Base-by-base conservation (phyloP, 2,888 invertebrate genomes). In the Allophyes oxyacanthae region DNA sequence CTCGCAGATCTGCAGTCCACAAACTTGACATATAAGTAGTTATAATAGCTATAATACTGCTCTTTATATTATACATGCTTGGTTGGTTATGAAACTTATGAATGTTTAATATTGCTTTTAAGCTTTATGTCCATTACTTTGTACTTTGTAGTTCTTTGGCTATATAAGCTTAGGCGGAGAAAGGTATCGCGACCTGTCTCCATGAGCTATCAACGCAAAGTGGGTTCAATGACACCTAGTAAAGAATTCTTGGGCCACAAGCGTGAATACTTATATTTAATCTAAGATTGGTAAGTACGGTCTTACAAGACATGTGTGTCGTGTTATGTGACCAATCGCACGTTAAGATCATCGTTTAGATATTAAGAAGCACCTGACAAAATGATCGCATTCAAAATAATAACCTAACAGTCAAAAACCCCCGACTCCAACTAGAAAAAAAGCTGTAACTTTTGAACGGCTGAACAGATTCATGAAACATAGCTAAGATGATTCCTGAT, bases 41-140 rank as follows among this genome's bases (percentile, higher is more conserved):
- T 37, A 15, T 15, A 37, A 15, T 10, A 4, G 8, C 1, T 36
- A 36, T 14, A 36, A 36, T 9, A 36, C 36, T 15, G 14, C 14
- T 8, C 36, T 36, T 36, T 36, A 25, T 25, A 14, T n/a, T n/a
- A n/a, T n/a, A n/a, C 14, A 36, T 3, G 14, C 9, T 5, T 25
- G 25, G 25, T n/a, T 25, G 10, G 25, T n/a, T n/a, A n/a, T n/a
- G n/a, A 4, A 20, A 20, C 20, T 25, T 11, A 11, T 40, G 40
- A 40, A 26, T 40, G 11, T 26, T 40, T 40, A 7, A 40, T 26
- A 26, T 11, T 28, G 26, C 26, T 41, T 13, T 41, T n/a, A 38
- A 25, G 25, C 38, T n/a, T 6, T n/a, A 28, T 9, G 11, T 28
- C 26, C 14, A 41, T 8, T 26, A 26, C 26, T 41, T 40, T 28